Base-by-base conservation (phyloP, 2,888 invertebrate genomes). In the Gandaritis pyraliata region DNA sequence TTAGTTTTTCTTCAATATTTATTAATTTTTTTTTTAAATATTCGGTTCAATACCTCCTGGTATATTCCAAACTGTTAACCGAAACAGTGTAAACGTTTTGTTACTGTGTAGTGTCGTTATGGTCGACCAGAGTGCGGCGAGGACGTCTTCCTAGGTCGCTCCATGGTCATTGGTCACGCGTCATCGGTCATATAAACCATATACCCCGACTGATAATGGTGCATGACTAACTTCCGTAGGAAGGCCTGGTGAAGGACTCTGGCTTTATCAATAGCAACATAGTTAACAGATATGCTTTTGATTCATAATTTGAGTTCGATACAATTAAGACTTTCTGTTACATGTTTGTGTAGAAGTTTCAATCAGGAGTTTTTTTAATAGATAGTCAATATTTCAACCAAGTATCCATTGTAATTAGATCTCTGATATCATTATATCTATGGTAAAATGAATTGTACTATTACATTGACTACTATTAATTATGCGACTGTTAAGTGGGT, bases 131-230 rank as follows among this genome's bases (percentile, higher is more conserved):
- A 43, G 83, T 67, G 68, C 80, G 79, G 71, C 85, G 85, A 85
- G 86, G 86, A 83, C 85, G 78, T 67, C 74, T 80, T 73, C 86
- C 84, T 87, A 87, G 88, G 87, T 85, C 85, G 76, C 72, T 75
- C 76, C 89, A 89, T 83, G 90, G 90, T 76, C 88, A 77, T 59
- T 69, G 78, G 80, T 87, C 85, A 88, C 85, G 88, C 88, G 81
- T 86, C 88, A 89, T 86, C 81, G 84, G 78, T 50, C 71, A 57
- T 57, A 73, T 39, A 55, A 13, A 59, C 59, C 58, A 52, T 63
- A 53, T 52, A 62, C 59, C 58, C 54, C 54, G 58, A 33, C 59
- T 49, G 64, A 56, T 59, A 52, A 30, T 50, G 49, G 29, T 50
- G 50, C 50, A 41, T 23, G 15, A 55, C 50, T 58, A n/a, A 55